phyloP scores from a whole-genome alignment of 2,888 invertebrate species.

The Globia sparganii region DNA sequence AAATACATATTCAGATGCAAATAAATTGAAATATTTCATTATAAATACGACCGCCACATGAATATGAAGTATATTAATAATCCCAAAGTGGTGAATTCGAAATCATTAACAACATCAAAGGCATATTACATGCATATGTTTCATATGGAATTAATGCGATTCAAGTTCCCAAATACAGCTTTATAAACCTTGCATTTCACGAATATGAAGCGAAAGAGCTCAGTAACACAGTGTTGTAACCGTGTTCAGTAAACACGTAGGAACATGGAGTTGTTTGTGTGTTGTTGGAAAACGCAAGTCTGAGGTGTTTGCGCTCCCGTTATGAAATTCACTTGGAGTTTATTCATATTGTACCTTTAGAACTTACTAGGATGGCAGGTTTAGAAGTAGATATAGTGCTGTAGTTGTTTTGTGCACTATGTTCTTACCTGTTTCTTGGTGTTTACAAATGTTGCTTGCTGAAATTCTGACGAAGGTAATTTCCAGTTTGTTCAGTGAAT shows the following conservation, averaged over 20 bases:
- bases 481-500: conserved; percentile 48
- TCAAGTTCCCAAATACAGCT: conserved; percentile 57
- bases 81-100: conserved; percentile 48
- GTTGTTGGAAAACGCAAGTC: conserved; percentile 60
- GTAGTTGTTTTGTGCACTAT: conserved; percentile 24
- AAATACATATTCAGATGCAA: conserved; percentile 42
- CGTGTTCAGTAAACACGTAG: conserved; percentile 37
- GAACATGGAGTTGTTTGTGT: conserved; percentile 43
- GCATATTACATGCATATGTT: conserved; percentile 56
- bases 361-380: conserved; percentile 47
- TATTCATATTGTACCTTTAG: conserved; percentile 56
- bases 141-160: conserved; percentile 59
- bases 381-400: conserved; percentile 31
- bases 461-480: conserved; percentile 54
- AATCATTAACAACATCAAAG: conserved; percentile 64
- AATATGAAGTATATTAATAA: conserved; percentile 50
- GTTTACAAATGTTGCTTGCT: conserved; percentile 45
- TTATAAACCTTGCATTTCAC: conserved; percentile 55
- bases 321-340: conserved; percentile 63
- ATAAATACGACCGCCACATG: conserved; percentile 34
- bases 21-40: conserved; percentile 51
- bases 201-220: conserved; percentile 35
- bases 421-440: conserved; percentile 36
- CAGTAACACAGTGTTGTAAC: conserved; percentile 45
- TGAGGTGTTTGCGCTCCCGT: conserved; percentile 58